Conservation (phyloP, 2,797 vertebrate species). For the Oryzias sinensis region DNA sequence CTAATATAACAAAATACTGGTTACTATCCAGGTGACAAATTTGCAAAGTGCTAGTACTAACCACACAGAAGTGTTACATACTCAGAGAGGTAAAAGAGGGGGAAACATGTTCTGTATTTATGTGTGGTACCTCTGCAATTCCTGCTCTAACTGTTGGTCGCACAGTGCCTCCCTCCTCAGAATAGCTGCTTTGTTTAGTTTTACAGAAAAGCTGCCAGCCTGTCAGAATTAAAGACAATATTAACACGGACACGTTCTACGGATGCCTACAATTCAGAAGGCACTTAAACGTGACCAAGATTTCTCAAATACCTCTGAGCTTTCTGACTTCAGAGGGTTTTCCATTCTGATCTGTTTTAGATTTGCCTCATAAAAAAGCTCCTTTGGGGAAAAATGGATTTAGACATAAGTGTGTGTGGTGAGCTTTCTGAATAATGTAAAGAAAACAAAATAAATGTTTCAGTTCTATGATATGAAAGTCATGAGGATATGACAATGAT, state of each 20-base stretch:
- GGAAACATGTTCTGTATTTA: background rate
- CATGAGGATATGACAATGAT: too few species aligned
- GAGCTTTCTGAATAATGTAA: too few species aligned
- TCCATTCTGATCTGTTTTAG: constrained; percentile 78
- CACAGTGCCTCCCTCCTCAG: constrained; percentile 85
- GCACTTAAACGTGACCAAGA: too few species aligned
- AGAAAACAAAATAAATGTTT: too few species aligned
- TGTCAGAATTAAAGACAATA: constrained; percentile 51
- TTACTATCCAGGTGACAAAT: too few species aligned
- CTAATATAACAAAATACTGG: too few species aligned
- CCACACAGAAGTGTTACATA: too few species aligned
- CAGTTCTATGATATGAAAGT: too few species aligned
- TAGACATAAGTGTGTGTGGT: background rate
- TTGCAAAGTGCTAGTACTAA: too few species aligned
- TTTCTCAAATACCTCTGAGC: constrained; percentile 58
- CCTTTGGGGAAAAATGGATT: constrained; percentile 66
- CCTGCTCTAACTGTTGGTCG: constrained; percentile 81
- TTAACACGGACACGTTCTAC: background rate
- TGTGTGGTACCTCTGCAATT: constrained; percentile 82
- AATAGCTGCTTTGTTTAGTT: constrained; percentile 87
- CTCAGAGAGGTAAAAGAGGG: too few species aligned
- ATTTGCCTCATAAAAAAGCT: constrained; percentile 82
- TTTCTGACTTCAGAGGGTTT: constrained; percentile 69
- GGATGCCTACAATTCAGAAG: too few species aligned
- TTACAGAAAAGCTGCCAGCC: constrained; percentile 78